A percentile compares a stretch with the other conserved stretches of the same genome.
These are phyloP conservation scores for Lasioglossum villosulum DNA, from an alignment of 2,888 invertebrate genomes.

Conservation along the genomic window DNA sequence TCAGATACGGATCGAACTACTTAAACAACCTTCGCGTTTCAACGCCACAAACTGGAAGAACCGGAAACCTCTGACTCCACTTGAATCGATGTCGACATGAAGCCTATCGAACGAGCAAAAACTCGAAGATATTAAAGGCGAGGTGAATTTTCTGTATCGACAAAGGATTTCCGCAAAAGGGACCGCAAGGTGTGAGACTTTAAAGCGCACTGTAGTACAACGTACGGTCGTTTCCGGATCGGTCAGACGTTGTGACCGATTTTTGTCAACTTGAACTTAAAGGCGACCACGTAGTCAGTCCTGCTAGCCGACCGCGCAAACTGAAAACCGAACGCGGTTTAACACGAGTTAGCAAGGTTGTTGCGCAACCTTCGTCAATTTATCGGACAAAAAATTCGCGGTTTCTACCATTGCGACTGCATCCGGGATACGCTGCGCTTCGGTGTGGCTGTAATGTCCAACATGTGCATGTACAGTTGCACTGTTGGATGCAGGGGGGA, in stretches of 20 bases:
- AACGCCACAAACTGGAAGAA: neutral
- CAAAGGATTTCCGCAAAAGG: conserved; percentile 1
- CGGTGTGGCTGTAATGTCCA: neutral
- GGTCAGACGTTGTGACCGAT: conserved; percentile 29
- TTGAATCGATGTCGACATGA: conserved; percentile 18
- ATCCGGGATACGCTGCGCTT: neutral
- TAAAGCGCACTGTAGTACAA: conserved; percentile 9
- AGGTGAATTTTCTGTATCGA: conserved; percentile 24
- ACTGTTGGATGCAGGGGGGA: neutral
- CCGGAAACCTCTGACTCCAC: conserved; percentile 21
- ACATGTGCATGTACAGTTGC: neutral
- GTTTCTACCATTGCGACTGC: neutral
- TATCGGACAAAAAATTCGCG: conserved; percentile 16
- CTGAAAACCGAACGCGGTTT: conserved; percentile 36
- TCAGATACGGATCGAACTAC: neutral
- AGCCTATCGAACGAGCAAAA: conserved; percentile 4
- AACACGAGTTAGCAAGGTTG: conserved; percentile 10
- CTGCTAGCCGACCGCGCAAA: conserved; percentile 12
- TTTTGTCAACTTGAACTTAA: conserved; percentile 41
- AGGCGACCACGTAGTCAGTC: conserved; percentile 39
- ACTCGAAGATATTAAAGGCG: conserved; percentile 26
- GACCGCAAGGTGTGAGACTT: neutral
- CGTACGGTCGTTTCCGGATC: conserved; percentile 13
- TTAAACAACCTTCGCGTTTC: neutral
- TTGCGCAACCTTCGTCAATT: conserved; percentile 38